Percentiles rank a stretch among this genome's conserved stretches.
phyloP scores from a whole-genome alignment of 64 coral and sea anemone genomes.

The Stichodactyla helianthus region DNA sequence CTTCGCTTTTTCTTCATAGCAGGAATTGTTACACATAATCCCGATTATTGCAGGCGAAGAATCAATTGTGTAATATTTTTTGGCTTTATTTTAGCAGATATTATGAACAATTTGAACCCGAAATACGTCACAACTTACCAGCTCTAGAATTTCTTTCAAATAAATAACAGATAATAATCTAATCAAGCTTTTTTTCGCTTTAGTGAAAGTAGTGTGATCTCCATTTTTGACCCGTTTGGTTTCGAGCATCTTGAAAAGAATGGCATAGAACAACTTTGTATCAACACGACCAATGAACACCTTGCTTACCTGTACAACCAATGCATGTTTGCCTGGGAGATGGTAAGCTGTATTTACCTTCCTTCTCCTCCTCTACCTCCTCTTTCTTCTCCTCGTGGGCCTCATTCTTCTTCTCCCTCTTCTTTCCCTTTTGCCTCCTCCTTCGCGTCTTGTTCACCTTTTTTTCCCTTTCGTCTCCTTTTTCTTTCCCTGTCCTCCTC shows the following conservation, averaged over 20 bases:
- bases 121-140: no score
- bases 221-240: slow-evolving; percentile 65
- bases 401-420: no score
- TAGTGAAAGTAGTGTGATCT: slow-evolving; percentile 1
- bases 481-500: background rate
- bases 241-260: slow-evolving; percentile 57
- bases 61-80: no score
- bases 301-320: slow-evolving; percentile 65
- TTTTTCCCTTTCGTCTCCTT: background rate
- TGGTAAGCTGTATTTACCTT: slow-evolving; percentile 28
- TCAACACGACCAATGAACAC: slow-evolving; percentile 83
- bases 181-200: background rate
- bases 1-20: no score
- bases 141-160: no score
- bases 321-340: slow-evolving; percentile 67
- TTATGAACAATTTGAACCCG: no score
- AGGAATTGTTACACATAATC: no score
- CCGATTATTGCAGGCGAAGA: no score
- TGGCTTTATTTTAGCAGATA: background rate
- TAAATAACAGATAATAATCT: background rate
- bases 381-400: no score
- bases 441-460: no score
- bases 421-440: no score
- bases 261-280: slow-evolving; percentile 53
- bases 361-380: no score